Evolutionary conservation across 2,797 vertebrate species (phyloP), one percentile per base, ranked within the genome.

Genomic region (Argentina silus): DNA sequence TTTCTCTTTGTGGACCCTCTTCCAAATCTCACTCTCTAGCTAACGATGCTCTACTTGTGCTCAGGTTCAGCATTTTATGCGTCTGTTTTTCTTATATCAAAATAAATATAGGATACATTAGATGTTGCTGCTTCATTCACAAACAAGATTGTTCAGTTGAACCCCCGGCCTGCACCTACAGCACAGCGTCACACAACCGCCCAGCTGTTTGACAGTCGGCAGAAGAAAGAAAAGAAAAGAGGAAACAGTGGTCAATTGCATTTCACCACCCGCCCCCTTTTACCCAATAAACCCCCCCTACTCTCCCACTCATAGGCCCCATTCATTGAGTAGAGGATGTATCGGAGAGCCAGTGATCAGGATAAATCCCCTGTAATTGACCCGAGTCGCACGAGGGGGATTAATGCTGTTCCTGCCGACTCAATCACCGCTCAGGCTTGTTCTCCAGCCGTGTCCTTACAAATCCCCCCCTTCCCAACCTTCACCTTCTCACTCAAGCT

Each of bases 321-420:
- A 56, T 11, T n/a, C 36, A 7, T 23, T 36, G 23, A 62, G 60
- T 62, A 23, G 27, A 10, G 12, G 14, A 9, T n/a, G 3, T n/a
- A 62, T 62, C 15, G 19, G 45, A 71, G 43, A 63, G 59, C 59
- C 9, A 62, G 42, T 71, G 42, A 62, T 61, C 14, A 50, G 57
- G 47, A 51, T 63, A 17, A 71, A 19, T 12, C 17, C 57, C 21
- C 17, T 71, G 59, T 71, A 63, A 71, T 63, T 71, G 45, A 71
- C 57, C 47, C 43, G 57, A 27, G 12, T 21, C 44, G 44, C 60
- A 45, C 21, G 6, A 27, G 45, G 69, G 67, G 61, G 69, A 63
- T 71, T 71, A 71, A 42, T 71, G 45, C 15, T 63, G 45, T 61
- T 61, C 21, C 56, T 11, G 12, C 59, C 12, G 27, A 9, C 61